Conservation (phyloP, 2,888 invertebrate species). For the Molorchus minor region DNA sequence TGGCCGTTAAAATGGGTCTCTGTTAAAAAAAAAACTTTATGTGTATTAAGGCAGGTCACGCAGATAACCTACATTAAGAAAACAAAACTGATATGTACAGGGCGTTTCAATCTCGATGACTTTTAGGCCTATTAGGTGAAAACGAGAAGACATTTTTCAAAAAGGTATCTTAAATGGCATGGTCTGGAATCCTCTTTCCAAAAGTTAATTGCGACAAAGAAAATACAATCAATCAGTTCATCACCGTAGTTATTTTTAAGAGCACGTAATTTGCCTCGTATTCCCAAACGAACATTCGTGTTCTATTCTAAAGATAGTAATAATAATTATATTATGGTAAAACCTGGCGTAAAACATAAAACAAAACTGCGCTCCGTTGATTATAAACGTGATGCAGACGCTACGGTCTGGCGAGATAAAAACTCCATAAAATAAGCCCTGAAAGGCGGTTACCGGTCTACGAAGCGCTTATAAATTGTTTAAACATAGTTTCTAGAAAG, state of each 20-base stretch:
- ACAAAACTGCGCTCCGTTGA: background rate
- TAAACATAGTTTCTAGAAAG: conserved; percentile 2
- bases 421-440: conserved; percentile 13
- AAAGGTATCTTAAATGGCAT: no score
- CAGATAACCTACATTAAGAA: conserved; percentile 27
- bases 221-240: no score
- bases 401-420: conserved; percentile 4
- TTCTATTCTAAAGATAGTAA: background rate
- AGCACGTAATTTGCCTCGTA: no score
- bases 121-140: no score
- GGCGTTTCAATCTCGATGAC: no score
- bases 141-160: no score
- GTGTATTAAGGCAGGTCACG: conserved; percentile 26
- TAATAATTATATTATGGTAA: no score
- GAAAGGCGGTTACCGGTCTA: background rate
- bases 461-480: conserved; percentile 9
- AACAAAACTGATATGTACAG: conserved; percentile 26
- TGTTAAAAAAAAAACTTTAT: conserved; percentile 22
- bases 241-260: no score
- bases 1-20: conserved; percentile 5
- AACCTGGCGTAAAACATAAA: conserved; percentile 3
- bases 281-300: no score
- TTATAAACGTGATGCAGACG: conserved; percentile 1
- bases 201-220: no score
- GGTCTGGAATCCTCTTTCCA: no score